Base-by-base conservation (phyloP, 2,888 invertebrate genomes). In the Hetaerina titia region DNA sequence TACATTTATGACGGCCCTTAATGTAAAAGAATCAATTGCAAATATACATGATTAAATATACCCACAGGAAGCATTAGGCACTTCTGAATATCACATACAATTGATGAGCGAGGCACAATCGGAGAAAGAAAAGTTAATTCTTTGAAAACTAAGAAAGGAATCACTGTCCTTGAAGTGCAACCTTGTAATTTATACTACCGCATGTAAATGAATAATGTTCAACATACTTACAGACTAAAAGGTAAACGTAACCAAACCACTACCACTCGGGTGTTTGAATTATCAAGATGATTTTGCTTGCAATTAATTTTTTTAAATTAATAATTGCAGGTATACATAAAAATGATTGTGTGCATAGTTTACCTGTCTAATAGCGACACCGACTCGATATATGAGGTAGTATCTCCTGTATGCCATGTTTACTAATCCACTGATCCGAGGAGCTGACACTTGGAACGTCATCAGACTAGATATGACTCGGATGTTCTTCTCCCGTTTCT, bases 281-380 rank as follows among this genome's bases (percentile, higher is more conserved):
- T 45, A 45, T 45, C 45, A 45, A 45, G 45, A 2, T 1, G 45
- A 45, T 45, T 45, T 45, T 45, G 45, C 1, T 45, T 45, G 45
- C 45, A 45, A 45, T 45, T 45, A n/a, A 45, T 45, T 45, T 45
- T 45, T 45, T 45, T 2, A 45, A 45, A 45, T 45, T 45, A 58
- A 56, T 57, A 31, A 22, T 7, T 22, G 13, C 22, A 0, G 13
- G 57, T n/a, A 8, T 19, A 17, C 5, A 94, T 9, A 22, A 45
- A 63, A 19, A 57, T 45, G 1, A 19, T 31, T 31, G 8, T 2
- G 7, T 90, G 8, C 15, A 90, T n/a, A 60, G 60, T n/a, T 92
- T 92, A 92, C 92, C 92, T 92, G 31, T 92, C 17, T 57, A n/a
- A 92, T 17, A 13, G 56, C 15, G 8, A 92, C 69, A n/a, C 92